Conservation (phyloP, 1,140 invertebrate species). For the Aphaenogaster floridana region DNA sequence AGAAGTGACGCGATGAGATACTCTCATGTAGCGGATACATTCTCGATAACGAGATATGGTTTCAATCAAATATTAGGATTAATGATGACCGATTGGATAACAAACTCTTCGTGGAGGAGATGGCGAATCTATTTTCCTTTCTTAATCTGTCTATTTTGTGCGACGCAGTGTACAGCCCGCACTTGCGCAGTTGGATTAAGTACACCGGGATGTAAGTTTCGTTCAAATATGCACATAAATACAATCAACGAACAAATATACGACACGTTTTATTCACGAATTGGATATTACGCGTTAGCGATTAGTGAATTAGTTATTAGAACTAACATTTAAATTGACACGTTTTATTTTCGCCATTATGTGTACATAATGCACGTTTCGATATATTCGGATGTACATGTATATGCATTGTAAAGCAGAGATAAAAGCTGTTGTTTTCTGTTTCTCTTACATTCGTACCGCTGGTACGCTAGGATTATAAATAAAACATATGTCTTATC, state of each 20-base stretch:
- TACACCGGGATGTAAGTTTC: constrained; percentile 81
- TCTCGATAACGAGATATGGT: constrained; percentile 13
- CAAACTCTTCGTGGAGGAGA: constrained; percentile 57
- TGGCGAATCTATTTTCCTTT: constrained; percentile 70
- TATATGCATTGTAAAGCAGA: not conserved
- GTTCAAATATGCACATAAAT: not conserved
- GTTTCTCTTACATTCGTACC: not conserved
- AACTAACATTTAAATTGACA: not conserved
- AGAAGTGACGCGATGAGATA: constrained; percentile 46
- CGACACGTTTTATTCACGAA: not conserved
- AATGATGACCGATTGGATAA: constrained; percentile 20
- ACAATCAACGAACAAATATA: not conserved
- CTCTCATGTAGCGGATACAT: not conserved
- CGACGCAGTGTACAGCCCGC: constrained; percentile 65
- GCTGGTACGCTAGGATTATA: constrained; percentile 73
- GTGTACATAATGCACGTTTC: not conserved
- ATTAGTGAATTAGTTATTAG: not conserved
- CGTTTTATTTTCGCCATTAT: not conserved
- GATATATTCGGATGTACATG: not conserved
- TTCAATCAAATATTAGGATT: constrained; percentile 46
- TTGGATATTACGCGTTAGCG: not conserved
- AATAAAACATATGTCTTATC: constrained; percentile 80
- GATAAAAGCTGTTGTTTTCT: constrained; percentile 44
- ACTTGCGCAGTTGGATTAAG: constrained; percentile 78
- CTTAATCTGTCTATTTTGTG: constrained; percentile 64